Base-by-base conservation (phyloP, 2,113 vertebrate species). In the Irena cyanogastra region DNA sequence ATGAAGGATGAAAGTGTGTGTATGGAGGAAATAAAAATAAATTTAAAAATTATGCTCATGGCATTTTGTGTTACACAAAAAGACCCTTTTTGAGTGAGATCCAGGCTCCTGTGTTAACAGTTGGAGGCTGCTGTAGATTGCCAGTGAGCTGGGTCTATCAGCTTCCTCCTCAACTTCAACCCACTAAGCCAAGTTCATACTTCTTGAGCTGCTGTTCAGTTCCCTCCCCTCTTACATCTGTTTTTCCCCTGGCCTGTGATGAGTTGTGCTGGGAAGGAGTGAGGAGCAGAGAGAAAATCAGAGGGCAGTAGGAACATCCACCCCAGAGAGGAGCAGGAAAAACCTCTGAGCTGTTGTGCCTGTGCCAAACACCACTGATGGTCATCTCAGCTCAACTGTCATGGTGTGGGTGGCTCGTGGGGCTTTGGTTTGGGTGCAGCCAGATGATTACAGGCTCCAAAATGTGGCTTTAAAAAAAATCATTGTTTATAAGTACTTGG, bases 361-460 rank as follows among this genome's bases (percentile, higher is more conserved):
- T 42, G 14, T 60, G 41, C 35, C 24, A 64, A 6, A 39, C 64
- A 15, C 39, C 1, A 3, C 7, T 65, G 35, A 9, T 42, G 64
- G 44, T 50, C 52, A 47, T 7, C 65, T 70, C 6, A 0, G 47
- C 56, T 89, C 3, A 0, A n/a, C 54, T 76, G 6, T 49, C 0
- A 0, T 13, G 3, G 5, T 69, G 33, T 19, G 78, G 49, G 42
- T 50, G 82, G 45, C 50, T 83, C 18, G 5, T 27, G 23, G 6
- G 24, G 41, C 28, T 63, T 65, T 42, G 19, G 15, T 63, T 74
- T 53, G 72, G 56, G 9, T 71, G 50, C 52, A 52, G 10, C 3
- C 1, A 18, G 37, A n/a, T 49, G 21, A 56, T 76, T 77, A 9
- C 49, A 63, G 57, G 23, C 53, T 68, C 33, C 22, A 56, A 80